phyloP scores from a whole-genome alignment of 2,888 invertebrate genomes.

The Caenorhabditis japonica region DNA sequence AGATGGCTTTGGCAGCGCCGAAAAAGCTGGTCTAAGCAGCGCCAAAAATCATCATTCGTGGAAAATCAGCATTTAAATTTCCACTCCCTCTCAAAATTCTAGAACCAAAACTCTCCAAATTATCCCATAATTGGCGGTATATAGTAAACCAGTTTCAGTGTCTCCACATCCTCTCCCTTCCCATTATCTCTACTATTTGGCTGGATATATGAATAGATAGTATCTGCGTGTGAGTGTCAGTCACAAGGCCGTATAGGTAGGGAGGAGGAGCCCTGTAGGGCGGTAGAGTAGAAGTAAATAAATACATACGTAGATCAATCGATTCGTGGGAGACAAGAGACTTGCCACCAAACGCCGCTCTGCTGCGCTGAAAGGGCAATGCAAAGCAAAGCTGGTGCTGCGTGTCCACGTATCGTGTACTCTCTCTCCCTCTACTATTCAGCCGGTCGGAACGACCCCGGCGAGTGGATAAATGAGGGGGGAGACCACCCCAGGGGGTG shows the following conservation, averaged over 20 bases:
- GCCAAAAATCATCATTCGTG: no score
- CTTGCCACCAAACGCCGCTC: no score
- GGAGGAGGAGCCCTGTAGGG: no score
- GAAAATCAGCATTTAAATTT: no score
- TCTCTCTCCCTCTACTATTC: conserved; percentile 3
- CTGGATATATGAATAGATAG: conserved; percentile 24
- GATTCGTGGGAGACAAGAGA: background rate
- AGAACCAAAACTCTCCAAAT: no score
- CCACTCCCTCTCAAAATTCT: no score
- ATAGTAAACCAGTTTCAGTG: background rate
- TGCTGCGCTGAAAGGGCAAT: background rate
- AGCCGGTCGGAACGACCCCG: conserved; percentile 14
- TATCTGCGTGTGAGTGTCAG: no score
- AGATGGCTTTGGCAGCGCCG: no score
- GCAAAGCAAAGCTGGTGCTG: background rate
- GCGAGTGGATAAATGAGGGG: conserved; percentile 5
- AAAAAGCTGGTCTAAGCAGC: no score
- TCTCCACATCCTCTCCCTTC: background rate
- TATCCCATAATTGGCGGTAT: no score
- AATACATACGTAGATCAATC: conserved; percentile 8
- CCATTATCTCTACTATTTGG: conserved; percentile 9
- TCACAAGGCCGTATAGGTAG: no score
- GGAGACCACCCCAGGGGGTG: conserved; percentile 24
- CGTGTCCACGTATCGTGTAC: conserved; percentile 11
- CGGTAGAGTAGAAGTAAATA: no score